Conservation (phyloP, 1,140 invertebrate genomes). For the Amyelois transitella region DNA sequence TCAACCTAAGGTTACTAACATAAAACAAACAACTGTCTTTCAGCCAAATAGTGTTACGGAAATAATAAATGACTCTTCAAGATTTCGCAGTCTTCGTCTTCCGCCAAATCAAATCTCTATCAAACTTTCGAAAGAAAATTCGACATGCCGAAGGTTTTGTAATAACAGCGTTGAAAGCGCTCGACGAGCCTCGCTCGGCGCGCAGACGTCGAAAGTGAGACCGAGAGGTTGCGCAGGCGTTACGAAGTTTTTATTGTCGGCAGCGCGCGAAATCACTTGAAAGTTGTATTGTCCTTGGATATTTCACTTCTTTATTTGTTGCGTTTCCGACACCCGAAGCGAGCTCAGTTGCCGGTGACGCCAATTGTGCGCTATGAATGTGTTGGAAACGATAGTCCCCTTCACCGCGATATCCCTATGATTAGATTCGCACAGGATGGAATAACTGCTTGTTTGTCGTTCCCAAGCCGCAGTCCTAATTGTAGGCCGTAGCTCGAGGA, state of each 20-base stretch:
- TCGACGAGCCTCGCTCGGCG: constrained; percentile 39
- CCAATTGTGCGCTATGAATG: constrained; percentile 49
- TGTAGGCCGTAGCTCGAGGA: not conserved
- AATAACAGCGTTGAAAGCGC: constrained; percentile 66
- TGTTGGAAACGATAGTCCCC: constrained; percentile 42
- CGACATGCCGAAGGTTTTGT: constrained; percentile 58
- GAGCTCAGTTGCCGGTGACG: constrained; percentile 57
- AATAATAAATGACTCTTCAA: not conserved
- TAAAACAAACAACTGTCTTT: too few relatives aligned
- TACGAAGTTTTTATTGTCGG: constrained; percentile 73
- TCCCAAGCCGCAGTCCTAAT: constrained; percentile 5
- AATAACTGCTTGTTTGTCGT: constrained; percentile 17
- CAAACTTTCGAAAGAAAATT: constrained; percentile 59
- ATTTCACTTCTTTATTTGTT: constrained; percentile 71
- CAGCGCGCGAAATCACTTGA: constrained; percentile 72
- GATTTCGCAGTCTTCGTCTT: constrained; percentile 7
- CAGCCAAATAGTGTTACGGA: not conserved
- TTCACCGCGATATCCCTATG: constrained; percentile 44
- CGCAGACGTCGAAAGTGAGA: constrained; percentile 67
- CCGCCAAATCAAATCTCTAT: constrained; percentile 29
- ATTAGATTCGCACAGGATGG: constrained; percentile 2
- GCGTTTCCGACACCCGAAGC: constrained; percentile 63
- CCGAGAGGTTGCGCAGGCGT: constrained; percentile 69
- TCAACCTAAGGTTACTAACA: constrained; percentile 1
- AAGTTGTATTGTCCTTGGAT: constrained; percentile 73